phyloP scores from a whole-genome alignment of 2,113 vertebrate genomes.

The Addax nasomaculatus region DNA sequence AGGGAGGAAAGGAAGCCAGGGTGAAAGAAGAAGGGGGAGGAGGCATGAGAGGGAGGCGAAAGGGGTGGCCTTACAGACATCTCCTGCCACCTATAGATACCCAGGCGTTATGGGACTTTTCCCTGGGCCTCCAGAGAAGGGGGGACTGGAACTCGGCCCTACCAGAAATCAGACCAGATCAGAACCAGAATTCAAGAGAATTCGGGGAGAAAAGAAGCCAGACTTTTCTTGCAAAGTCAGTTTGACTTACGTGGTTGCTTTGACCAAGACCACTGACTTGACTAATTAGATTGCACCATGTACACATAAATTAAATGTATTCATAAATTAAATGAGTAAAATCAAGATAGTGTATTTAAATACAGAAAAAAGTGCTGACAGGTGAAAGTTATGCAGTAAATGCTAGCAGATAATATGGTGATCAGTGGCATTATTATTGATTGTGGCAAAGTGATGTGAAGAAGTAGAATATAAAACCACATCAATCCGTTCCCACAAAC shows the following conservation, averaged over 20 bases:
- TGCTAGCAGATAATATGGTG: background rate
- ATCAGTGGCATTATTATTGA: background rate
- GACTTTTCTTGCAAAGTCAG: background rate
- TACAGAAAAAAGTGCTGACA: background rate
- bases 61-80: no score
- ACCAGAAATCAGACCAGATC: no score
- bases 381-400: background rate
- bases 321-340: constrained; percentile 19
- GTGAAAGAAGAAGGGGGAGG: no score
- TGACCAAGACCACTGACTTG: background rate
- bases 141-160: no score
- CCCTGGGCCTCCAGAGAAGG: no score
- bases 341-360: background rate
- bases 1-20: no score
- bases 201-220: background rate
- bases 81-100: no score
- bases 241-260: background rate
- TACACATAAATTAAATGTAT: background rate
- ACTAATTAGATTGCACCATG: background rate
- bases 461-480: background rate
- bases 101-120: no score
- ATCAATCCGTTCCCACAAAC: background rate
- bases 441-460: background rate
- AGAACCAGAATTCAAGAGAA: no score
- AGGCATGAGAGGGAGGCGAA: no score